A percentile compares a stretch with the other conserved stretches of the same genome.
phyloP scores from a whole-genome alignment of 2,113 vertebrate genomes.

The Poecile atricapillus region DNA sequence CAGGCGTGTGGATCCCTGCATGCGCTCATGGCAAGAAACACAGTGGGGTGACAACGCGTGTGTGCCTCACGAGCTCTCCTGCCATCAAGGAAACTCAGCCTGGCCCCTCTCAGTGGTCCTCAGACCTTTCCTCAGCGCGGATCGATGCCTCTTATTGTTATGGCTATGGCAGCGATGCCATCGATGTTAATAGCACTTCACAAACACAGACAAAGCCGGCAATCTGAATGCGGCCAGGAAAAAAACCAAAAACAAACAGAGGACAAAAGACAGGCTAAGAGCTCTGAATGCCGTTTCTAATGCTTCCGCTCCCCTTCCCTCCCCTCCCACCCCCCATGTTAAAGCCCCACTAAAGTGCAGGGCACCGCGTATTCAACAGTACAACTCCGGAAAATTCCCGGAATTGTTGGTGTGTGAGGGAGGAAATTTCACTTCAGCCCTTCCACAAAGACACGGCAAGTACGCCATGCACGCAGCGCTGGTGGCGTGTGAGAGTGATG shows the following conservation, averaged over 20 bases:
- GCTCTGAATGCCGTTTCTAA: background rate
- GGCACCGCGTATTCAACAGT: background rate
- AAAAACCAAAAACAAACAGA: background rate
- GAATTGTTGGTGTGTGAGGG: background rate
- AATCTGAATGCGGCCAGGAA: background rate
- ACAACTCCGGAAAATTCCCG: background rate
- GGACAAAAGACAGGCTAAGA: slow-evolving; percentile 18
- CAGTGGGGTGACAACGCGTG: accelerated
- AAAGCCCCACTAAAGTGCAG: background rate
- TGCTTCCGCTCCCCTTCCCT: background rate
- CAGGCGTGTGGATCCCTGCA: background rate
- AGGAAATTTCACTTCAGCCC: background rate
- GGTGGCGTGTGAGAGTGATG: background rate
- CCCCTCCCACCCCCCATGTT: background rate
- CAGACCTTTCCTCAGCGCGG: background rate
- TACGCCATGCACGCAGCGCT: background rate
- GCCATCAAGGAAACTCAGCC: background rate
- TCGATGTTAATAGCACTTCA: slow-evolving; percentile 40
- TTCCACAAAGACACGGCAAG: background rate
- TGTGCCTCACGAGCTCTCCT: accelerated
- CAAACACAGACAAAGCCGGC: background rate
- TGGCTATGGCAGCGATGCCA: background rate
- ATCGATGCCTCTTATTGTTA: slow-evolving; percentile 29
- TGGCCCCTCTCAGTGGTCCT: background rate
- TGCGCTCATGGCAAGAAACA: background rate